Base-by-base conservation (phyloP, 2,888 invertebrate genomes). In the Alsophila aescularia region DNA sequence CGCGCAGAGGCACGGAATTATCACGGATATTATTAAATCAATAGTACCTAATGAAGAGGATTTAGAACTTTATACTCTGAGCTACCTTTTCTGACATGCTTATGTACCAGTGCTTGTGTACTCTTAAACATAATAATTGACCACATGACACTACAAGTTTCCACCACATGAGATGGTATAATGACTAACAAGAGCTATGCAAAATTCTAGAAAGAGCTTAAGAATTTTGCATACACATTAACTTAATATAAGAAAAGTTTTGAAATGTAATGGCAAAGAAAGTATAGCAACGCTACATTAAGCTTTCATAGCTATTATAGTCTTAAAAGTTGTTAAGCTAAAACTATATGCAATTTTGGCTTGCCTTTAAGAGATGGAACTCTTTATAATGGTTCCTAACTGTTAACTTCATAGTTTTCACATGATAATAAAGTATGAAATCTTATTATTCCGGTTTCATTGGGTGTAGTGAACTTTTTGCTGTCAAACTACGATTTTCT, bases 381-480 rank as follows among this genome's bases (percentile, higher is more conserved):
- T 34, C 32, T 52, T 50, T 16, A 35, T 27, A 47, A 47, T 50
- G 29, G 40, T 9, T 12, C 41, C n/a, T 43, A 40, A 43, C 50
- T 35, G 41, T 18, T 18, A 55, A 41, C 27, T 48, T 48, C 47
- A 36, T 18, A 15, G 41, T 27, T 13, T 39, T 45, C 15, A 5
- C 34, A 52, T 52, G 21, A 49, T 54, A 44, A 36, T 18, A 21
- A 13, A 14, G 45, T 49, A 29, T 55, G 40, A 59, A 59, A 52
- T 47, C 16, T 21, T 56, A 36, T 53, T 43, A n/a, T 35, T 48
- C 13, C 9, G 37, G 7, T 21, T 35, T 51, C 7, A 24, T n/a
- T 36, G 2, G 8, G 35, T 27, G 29, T 10, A n/a, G 18, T 21
- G 15, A 36, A 21, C 18, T 13, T 36, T 35, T 42, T 35, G 18